phyloP scores from a whole-genome alignment of 2,888 invertebrate genomes.

The Pardosa pseudoannulata region DNA sequence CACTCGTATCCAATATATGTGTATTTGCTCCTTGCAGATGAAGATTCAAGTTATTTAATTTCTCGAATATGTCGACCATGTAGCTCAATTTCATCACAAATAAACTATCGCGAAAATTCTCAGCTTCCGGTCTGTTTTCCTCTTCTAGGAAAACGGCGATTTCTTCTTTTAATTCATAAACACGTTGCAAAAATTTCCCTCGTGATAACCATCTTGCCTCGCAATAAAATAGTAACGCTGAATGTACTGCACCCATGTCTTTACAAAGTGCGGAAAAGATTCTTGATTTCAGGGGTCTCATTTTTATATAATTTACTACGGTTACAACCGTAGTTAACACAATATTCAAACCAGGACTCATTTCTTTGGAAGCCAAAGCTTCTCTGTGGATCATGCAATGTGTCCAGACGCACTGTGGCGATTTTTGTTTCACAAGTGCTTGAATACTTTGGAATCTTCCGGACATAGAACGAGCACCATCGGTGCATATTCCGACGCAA shows the following conservation, averaged over 20 bases:
- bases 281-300: constrained; percentile 24
- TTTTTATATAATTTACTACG: constrained; percentile 43
- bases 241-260: neutral
- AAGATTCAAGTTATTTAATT: constrained; percentile 49
- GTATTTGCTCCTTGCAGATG: constrained; percentile 48
- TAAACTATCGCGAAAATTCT: constrained; percentile 58
- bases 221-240: constrained; percentile 16
- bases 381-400: constrained; percentile 36
- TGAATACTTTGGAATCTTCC: constrained; percentile 11
- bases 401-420: constrained; percentile 8
- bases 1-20: constrained; percentile 51
- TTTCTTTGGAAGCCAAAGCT: constrained; percentile 27
- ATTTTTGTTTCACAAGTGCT: constrained; percentile 9
- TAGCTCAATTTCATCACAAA: constrained; percentile 55
- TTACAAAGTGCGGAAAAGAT: constrained; percentile 7
- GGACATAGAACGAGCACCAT: too few species aligned
- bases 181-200: neutral
- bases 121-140: constrained; percentile 43
- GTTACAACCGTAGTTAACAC: constrained; percentile 31
- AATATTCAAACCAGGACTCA: constrained; percentile 38
- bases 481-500: constrained; percentile 55
- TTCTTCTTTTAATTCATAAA: constrained; percentile 17
- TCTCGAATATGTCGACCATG: constrained; percentile 57
- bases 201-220: constrained; percentile 14
- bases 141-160: constrained; percentile 40